These are phyloP conservation scores for Lacerta bilineata DNA, from an alignment of 2,797 vertebrate species.

Conservation along the genomic window DNA sequence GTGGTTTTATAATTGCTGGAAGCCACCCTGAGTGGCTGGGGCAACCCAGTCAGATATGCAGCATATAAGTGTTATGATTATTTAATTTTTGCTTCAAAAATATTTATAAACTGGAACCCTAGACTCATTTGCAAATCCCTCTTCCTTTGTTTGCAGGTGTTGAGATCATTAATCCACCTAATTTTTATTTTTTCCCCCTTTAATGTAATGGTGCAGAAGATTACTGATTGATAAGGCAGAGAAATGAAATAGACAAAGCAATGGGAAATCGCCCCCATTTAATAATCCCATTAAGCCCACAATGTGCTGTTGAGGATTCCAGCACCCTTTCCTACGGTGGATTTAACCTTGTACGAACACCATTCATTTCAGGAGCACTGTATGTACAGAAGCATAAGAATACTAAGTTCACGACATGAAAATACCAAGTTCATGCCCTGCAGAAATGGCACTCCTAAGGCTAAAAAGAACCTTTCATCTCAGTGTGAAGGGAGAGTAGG, in stretches of 20 bases:
- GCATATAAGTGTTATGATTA: too few species aligned
- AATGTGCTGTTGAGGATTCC: slow-evolving; percentile 27
- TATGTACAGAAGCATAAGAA: not conserved
- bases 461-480: slow-evolving; percentile 49
- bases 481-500: slow-evolving; percentile 44
- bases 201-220: not conserved
- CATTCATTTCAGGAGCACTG: not conserved
- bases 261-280: not conserved
- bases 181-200: not conserved
- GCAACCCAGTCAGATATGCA: too few species aligned
- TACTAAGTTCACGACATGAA: slow-evolving; percentile 29
- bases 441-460: slow-evolving; percentile 44
- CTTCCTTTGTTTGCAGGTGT: not conserved
- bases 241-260: not conserved
- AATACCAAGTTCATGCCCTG: slow-evolving; percentile 26
- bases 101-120: not conserved
- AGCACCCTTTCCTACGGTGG: slow-evolving; percentile 42
- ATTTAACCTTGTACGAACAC: slow-evolving; percentile 49
- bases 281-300: not conserved
- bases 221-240: not conserved
- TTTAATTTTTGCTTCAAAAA: not conserved
- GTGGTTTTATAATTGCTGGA: too few species aligned
- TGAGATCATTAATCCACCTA: not conserved
- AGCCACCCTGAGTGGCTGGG: too few species aligned
- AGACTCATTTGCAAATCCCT: not conserved